Conservation (phyloP, 1,140 invertebrate species). For the Scylla paramamosain region DNA sequence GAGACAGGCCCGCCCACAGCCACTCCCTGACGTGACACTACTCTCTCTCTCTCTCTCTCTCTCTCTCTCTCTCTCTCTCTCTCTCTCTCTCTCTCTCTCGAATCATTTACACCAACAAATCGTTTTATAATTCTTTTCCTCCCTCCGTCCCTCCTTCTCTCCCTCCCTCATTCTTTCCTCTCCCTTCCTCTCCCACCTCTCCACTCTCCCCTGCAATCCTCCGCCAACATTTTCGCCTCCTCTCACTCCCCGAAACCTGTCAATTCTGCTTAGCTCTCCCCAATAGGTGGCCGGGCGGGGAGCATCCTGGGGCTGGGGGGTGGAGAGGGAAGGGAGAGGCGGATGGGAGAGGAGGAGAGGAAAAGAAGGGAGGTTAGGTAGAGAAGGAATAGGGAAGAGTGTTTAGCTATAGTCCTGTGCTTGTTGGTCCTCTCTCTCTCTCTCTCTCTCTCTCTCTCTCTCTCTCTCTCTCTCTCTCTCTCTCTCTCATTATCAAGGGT, state of each 20-base stretch:
- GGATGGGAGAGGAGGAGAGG: neutral
- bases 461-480: slow-evolving; percentile 42
- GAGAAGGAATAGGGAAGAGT: too few relatives aligned
- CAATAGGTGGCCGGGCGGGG: neutral
- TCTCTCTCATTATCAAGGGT: neutral
- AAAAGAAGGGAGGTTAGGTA: neutral
- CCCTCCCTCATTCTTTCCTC: neutral
- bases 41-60: neutral
- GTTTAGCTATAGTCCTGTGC: too few relatives aligned
- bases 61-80: slow-evolving; percentile 22
- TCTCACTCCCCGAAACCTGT: neutral
- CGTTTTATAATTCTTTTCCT: neutral
- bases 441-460: slow-evolving; percentile 42
- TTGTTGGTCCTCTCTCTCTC: neutral
- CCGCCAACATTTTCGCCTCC: neutral
- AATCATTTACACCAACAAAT: neutral
- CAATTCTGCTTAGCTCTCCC: neutral
- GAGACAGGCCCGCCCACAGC: neutral
- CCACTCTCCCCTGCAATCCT: neutral
- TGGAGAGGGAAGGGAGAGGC: neutral
- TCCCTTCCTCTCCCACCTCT: neutral
- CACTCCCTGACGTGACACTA: neutral
- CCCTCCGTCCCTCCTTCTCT: neutral
- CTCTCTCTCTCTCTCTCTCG: slow-evolving; percentile 37
- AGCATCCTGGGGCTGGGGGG: neutral